These are phyloP conservation scores for Mormyrops boulengeri DNA, from an alignment of 2,797 vertebrate species.

Conservation along the genomic window DNA sequence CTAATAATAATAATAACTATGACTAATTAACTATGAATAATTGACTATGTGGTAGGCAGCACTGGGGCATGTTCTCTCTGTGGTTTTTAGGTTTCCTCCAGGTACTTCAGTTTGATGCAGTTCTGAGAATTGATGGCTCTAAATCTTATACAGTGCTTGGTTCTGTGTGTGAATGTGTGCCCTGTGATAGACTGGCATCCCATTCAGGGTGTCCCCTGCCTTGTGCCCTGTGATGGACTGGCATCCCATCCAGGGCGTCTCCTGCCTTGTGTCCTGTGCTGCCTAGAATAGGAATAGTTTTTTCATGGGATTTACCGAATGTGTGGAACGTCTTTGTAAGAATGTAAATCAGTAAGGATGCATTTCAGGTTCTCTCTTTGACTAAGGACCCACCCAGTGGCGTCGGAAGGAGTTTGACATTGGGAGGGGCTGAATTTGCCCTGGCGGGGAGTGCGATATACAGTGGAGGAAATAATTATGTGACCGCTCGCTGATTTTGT, in stretches of 20 bases:
- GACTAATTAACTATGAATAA: neutral
- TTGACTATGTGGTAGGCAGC: neutral
- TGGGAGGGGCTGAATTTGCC: neutral
- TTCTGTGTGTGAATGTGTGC: neutral
- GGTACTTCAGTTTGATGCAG: neutral
- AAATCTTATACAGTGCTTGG: neutral
- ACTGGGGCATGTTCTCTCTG: neutral
- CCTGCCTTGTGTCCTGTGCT: neutral
- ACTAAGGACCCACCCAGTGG: neutral
- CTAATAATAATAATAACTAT: neutral
- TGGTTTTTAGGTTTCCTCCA: neutral
- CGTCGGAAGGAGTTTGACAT: neutral
- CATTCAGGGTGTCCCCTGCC: neutral
- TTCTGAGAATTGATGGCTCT: neutral
- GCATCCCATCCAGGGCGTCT: too few relatives aligned
- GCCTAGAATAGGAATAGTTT: neutral
- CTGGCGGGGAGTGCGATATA: neutral
- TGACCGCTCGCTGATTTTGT: too few relatives aligned
- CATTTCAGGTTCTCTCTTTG: conserved; percentile 12
- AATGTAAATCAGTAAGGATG: neutral
- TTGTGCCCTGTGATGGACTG: neutral
- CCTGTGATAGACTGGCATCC: neutral
- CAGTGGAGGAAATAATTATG: too few relatives aligned
- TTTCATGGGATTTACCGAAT: neutral
- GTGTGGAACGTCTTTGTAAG: neutral